Evolutionary conservation across 2,797 vertebrate species (phyloP).

Genomic region (Sciaenops ocellatus): DNA sequence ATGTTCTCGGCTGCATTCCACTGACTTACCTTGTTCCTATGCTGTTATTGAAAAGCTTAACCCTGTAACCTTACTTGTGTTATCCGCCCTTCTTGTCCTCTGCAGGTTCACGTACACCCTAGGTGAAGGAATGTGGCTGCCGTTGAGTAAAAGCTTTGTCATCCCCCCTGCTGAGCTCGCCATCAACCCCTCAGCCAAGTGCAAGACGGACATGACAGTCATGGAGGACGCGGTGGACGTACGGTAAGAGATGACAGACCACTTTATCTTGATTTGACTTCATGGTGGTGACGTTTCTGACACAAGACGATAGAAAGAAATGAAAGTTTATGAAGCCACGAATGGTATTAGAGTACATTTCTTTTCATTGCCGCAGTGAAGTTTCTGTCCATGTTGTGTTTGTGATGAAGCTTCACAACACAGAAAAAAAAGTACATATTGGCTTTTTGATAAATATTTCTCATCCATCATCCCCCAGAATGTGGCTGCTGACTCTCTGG

Average conservation of each 20-base stretch:
- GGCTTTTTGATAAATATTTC: slow-evolving; percentile 24
- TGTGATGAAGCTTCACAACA: slow-evolving; percentile 4
- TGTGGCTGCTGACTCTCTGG: background rate
- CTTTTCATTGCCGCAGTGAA: slow-evolving; percentile 27
- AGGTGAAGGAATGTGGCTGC: slow-evolving; percentile 99
- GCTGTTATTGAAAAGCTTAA: background rate
- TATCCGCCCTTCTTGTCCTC: background rate
- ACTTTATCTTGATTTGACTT: slow-evolving; percentile 16
- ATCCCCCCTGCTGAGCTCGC: slow-evolving; percentile 97
- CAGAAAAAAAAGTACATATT: background rate
- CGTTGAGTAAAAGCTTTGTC: slow-evolving; percentile 98
- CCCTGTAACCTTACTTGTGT: background rate
- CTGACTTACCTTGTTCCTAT: background rate
- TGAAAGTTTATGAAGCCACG: background rate
- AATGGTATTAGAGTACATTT: slow-evolving; percentile 17
- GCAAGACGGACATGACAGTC: slow-evolving; percentile 99
- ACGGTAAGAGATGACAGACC: slow-evolving; percentile 84
- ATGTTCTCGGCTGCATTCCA: background rate
- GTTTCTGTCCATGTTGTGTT: slow-evolving; percentile 1
- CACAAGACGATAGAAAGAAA: slow-evolving; percentile 7
- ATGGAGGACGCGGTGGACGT: slow-evolving; percentile 99
- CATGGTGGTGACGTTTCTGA: background rate
- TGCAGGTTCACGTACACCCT: slow-evolving; percentile 96
- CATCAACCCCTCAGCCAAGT: slow-evolving; percentile 99
- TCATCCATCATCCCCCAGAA: background rate